Evolutionary conservation across 2,888 invertebrate species (phyloP).

Genomic region (Operophtera brumata): DNA sequence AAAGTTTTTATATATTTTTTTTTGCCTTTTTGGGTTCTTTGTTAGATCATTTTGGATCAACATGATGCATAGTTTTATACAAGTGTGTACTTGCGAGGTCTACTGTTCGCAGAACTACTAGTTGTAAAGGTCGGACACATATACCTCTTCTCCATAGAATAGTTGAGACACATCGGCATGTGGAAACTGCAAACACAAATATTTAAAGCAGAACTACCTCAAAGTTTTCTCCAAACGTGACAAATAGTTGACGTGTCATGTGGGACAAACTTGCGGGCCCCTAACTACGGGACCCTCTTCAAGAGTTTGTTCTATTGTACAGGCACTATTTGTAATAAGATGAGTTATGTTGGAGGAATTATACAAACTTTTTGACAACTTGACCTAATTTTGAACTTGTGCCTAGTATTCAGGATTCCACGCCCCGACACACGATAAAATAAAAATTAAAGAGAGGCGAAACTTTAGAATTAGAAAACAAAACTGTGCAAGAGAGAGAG

Average conservation of each 20-base stretch:
- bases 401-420: neutral
- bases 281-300: conserved; percentile 13
- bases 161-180: neutral
- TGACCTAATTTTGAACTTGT: neutral
- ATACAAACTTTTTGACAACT: neutral
- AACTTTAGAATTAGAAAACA: too few relatives aligned
- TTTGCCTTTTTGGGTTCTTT: too few relatives aligned
- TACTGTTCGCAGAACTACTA: too few relatives aligned
- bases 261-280: neutral
- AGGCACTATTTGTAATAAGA: conserved; percentile 7
- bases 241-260: conserved; percentile 15
- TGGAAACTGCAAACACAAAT: neutral
- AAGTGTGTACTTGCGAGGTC: too few relatives aligned
- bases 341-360: conserved; percentile 17
- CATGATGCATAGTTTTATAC: too few relatives aligned
- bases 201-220: conserved; percentile 3
- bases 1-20: too few relatives aligned
- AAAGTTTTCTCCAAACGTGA: conserved; percentile 6
- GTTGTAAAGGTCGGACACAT: too few relatives aligned
- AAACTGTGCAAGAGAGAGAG: too few relatives aligned
- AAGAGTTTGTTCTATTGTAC: conserved; percentile 10
- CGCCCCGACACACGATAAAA: neutral
- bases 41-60: too few relatives aligned
- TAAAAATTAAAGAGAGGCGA: too few relatives aligned
- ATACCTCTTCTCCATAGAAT: too few relatives aligned